Conservation (phyloP, 2,888 invertebrate species). For the Clitarchus hookeri region DNA sequence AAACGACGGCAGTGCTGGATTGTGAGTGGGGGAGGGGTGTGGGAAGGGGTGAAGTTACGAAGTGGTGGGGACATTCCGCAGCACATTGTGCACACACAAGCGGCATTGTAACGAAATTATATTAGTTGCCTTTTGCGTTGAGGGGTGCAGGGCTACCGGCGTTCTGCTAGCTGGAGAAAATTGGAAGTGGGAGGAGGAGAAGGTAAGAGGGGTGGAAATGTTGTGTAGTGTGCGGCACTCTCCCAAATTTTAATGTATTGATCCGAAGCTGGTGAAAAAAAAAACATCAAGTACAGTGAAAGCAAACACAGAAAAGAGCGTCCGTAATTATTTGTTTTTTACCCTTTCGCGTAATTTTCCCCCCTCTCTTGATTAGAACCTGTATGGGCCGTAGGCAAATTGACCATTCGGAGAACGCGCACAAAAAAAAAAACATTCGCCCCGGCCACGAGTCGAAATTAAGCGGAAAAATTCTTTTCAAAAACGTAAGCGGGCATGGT, state of each 20-base stretch:
- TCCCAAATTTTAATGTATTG: constrained; percentile 9
- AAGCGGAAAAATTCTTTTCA: constrained; percentile 14
- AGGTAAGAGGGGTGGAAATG: neutral
- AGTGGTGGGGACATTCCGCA: neutral
- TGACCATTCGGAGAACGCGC: neutral
- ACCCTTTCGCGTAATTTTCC: neutral
- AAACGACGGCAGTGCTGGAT: neutral
- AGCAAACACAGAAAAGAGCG: constrained; percentile 14
- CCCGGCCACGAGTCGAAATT: neutral
- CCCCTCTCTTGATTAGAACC: constrained; percentile 14
- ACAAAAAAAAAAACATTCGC: neutral
- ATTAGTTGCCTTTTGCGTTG: neutral
- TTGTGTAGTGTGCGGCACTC: neutral
- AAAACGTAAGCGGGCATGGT: neutral
- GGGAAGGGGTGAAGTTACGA: neutral
- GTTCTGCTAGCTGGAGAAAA: neutral
- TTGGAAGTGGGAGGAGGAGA: neutral
- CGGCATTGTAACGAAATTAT: neutral
- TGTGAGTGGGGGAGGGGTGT: neutral
- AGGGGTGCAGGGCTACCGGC: neutral
- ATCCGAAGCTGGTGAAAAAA: neutral
- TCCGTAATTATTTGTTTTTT: constrained; percentile 10
- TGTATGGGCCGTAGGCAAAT: neutral
- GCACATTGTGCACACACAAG: neutral
- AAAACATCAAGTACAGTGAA: constrained; percentile 14